Evolutionary conservation across 2,888 invertebrate species (phyloP), one percentile per base, ranked within the genome.

Genomic region (Apantesis nais): DNA sequence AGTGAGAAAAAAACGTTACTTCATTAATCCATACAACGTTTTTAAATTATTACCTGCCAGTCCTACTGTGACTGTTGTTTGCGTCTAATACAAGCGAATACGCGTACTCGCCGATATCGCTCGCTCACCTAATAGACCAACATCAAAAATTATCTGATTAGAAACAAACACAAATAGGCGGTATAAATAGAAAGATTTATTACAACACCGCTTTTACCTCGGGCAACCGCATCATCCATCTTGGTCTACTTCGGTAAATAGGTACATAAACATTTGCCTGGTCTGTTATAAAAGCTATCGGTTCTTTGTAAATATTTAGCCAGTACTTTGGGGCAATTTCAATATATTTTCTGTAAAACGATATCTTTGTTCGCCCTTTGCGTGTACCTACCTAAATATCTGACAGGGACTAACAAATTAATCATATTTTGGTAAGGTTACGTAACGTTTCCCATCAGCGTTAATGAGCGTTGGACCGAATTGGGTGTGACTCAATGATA

Each of bases 101-200:
- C 4, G n/a, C 4, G 12, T 14, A 11, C 14, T 22, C 11, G 55
- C 29, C 5, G 29, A n/a, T 67, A 60, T 29, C 41, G 2, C 16
- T 48, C 62, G 62, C 62, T 34, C 52, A 34, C 52, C 25, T 62
- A 52, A 48, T 25, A 52, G 62, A 62, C 68, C 62, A 37, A 52
- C 52, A 68, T 25, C 78, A 79, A 86, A 81, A 80, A 84, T 83
- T 85, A 90, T 89, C 89, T 79, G 87, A 90, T 90, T 83, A 82
- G 74, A 69, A 80, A 67, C 74, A 73, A 76, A 79, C 58, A 64
- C 70, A 80, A 83, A 76, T 72, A 74, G 52, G 67, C 70, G 75
- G 71, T 72, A 77, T 70, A 76, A 80, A 83, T 80, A 83, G 74
- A 68, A 67, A 74, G 78, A 87, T 86, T 87, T 88, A 87, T 83